Evolutionary conservation across 2,113 vertebrate species (phyloP).

Genomic region (Caretta caretta): DNA sequence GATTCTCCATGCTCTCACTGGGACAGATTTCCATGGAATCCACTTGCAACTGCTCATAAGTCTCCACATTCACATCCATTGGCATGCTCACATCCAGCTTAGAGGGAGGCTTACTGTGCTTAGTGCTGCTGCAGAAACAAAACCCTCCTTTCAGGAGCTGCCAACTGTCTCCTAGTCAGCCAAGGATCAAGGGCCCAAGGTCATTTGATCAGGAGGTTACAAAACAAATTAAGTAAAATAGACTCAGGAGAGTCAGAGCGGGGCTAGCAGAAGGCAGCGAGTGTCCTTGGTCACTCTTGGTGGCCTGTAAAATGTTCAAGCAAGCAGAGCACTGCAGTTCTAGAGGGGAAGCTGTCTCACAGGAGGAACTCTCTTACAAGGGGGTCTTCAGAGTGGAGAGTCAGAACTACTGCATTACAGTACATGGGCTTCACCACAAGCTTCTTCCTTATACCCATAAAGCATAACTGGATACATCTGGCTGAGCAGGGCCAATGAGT

Average conservation of each 20-base stretch:
- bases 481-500: neutral
- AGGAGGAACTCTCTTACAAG: neutral
- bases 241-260: neutral
- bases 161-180: rapidly evolving
- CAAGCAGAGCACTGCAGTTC: neutral
- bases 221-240: neutral
- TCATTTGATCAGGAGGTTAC: neutral
- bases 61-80: conserved; percentile 56
- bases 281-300: neutral
- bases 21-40: conserved; percentile 78
- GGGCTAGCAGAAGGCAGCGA: neutral
- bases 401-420: neutral
- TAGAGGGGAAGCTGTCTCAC: neutral
- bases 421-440: neutral
- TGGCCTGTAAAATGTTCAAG: neutral
- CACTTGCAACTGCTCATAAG: neutral
- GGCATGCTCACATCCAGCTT: conserved; percentile 57
- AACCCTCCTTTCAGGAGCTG: neutral
- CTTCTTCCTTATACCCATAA: neutral
- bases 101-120: neutral
- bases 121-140: conserved; percentile 43
- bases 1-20: conserved; percentile 15
- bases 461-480: rapidly evolving
- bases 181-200: neutral
- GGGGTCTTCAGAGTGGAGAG: neutral